Evolutionary conservation across 2,797 vertebrate species (phyloP).

Genomic region (Acipenser transmontanus): DNA sequence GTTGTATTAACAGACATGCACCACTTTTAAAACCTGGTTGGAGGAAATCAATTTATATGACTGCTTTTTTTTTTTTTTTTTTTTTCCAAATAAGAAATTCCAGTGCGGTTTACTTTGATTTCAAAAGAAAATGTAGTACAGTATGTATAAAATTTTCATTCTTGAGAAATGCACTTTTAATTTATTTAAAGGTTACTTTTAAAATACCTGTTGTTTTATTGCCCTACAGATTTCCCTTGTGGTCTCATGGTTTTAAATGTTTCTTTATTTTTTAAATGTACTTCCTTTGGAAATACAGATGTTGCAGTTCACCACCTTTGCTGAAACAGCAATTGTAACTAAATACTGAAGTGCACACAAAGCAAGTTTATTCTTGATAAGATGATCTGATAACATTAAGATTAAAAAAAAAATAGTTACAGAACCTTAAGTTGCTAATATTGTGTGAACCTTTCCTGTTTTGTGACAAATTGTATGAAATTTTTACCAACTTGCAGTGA

Average conservation of each 20-base stretch:
- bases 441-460: too few species aligned
- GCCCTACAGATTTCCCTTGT: background rate
- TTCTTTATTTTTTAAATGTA: background rate
- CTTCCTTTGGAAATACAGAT: constrained; percentile 2
- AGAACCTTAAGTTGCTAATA: too few species aligned
- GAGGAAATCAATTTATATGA: background rate
- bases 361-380: background rate
- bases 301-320: constrained; percentile 22
- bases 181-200: background rate
- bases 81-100: background rate
- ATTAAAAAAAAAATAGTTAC: too few species aligned
- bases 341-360: background rate
- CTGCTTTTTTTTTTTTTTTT: background rate
- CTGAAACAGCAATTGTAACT: constrained; percentile 5
- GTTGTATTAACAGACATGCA: too few species aligned
- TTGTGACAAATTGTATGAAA: too few species aligned
- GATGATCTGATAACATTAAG: too few species aligned
- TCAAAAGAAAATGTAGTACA: too few species aligned
- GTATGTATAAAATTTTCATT: too few species aligned
- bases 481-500: too few species aligned
- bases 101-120: too few species aligned
- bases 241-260: background rate
- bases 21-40: background rate
- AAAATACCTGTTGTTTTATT: background rate
- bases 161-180: background rate